Evolutionary conservation across 2,113 vertebrate genomes (phyloP), one percentile per base, ranked within the genome.

Genomic region (Protomyctophum bolini): DNA sequence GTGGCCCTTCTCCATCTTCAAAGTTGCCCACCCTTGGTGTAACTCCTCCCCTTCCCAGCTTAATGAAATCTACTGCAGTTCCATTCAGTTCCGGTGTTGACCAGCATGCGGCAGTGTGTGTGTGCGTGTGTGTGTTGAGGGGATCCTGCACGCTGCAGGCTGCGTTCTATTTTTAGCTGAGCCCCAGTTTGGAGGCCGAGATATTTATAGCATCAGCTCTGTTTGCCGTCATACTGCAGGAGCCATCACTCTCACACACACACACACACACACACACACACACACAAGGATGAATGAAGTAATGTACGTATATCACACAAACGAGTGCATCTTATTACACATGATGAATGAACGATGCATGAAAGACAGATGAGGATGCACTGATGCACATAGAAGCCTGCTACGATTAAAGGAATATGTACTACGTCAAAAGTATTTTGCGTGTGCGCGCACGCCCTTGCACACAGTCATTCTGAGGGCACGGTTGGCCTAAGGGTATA

Each of bases 181-280:
- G 62, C 57, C 10, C 70, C 72, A 72, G 66, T 66, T 69, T 56
- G 69, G 7, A 72, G 75, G 68, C 46, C 7, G 45, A 41, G 58
- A 29, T 87, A 87, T 89, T 87, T 86, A 75, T 86, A 89, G 79
- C 33, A 12, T 6, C 2, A 55, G 70, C 76, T 82, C 50, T 75
- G 66, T 70, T 70, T 59, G 69, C 71, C 76, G 56, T 71, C 74
- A 66, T 12, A 7, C 68, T 69, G 62, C 70, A 63, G 59, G 72
- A 41, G 48, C 63, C 8, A 9, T 52, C 50, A 4, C 50, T 52
- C 2, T 68, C 70, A 70, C 3, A 50, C 21, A 2, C 21, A 21
- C 21, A 2, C 21, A 21, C 21, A 2, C 21, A 21, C 21, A 2
- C 21, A 21, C 21, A 2, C 21, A 21, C 21, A 2, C 51, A 9